Evolutionary conservation across 1,140 invertebrate species (phyloP).

Genomic region (Artemia franciscana): DNA sequence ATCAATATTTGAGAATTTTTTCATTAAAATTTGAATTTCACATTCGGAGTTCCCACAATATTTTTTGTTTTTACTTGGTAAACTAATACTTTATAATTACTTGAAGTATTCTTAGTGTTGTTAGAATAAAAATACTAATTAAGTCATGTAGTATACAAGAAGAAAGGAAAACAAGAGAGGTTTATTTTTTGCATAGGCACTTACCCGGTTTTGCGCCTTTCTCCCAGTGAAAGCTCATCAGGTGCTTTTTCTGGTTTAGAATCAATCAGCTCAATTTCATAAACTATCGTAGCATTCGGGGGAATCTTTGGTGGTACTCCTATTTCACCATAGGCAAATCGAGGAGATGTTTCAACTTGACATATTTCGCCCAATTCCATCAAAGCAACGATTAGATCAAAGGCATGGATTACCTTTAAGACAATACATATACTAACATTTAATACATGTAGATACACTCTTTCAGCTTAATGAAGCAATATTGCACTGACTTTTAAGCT

Average conservation of each 20-base stretch:
- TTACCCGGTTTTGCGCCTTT: constrained; percentile 40
- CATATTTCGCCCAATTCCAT: constrained; percentile 58
- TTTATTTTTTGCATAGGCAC: too few species aligned
- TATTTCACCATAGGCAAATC: constrained; percentile 45
- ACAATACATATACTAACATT: constrained; percentile 14
- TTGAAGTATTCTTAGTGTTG: too few species aligned
- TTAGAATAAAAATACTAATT: too few species aligned
- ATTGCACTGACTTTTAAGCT: background rate
- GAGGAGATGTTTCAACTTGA: constrained; percentile 36
- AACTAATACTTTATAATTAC: too few species aligned
- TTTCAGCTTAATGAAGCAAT: constrained; percentile 1
- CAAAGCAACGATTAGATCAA: constrained; percentile 54
- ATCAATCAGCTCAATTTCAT: constrained; percentile 40
- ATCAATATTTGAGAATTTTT: too few species aligned
- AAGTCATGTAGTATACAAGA: too few species aligned
- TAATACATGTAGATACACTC: background rate
- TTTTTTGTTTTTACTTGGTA: too few species aligned
- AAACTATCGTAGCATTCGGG: constrained; percentile 30
- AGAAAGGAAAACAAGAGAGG: too few species aligned
- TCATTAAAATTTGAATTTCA: too few species aligned
- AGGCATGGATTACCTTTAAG: constrained; percentile 44
- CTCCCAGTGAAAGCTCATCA: constrained; percentile 28
- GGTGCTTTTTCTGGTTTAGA: constrained; percentile 34
- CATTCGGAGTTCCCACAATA: too few species aligned
- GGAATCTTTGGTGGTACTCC: constrained; percentile 41